These are phyloP conservation scores for Clinocottus analis DNA, from an alignment of 2,113 vertebrate species.

Conservation along the genomic window DNA sequence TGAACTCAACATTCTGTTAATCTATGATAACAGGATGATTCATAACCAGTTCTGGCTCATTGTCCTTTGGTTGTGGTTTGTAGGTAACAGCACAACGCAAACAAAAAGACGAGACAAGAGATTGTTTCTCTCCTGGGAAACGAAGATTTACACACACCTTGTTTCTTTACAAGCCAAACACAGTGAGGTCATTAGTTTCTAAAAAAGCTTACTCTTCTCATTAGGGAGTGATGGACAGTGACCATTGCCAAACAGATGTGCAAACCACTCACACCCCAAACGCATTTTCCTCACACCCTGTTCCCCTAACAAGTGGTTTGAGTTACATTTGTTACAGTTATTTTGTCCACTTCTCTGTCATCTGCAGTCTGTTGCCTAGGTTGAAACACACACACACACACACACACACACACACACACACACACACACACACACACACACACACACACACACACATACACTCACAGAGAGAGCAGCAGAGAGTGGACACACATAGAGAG, in stretches of 20 bases:
- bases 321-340: constrained; percentile 56
- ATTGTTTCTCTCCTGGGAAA: constrained; percentile 53
- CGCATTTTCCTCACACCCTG: constrained; percentile 60
- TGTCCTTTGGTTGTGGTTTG: constrained; percentile 42
- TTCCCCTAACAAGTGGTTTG: constrained; percentile 72
- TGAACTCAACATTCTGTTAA: constrained; percentile 24
- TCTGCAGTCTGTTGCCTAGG: constrained; percentile 32
- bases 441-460: constrained; percentile 22
- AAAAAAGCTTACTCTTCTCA: constrained; percentile 66
- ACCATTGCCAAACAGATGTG: constrained; percentile 75
- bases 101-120: constrained; percentile 33
- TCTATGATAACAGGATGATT: constrained; percentile 17
- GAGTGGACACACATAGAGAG: constrained; percentile 54
- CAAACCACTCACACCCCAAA: constrained; percentile 66
- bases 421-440: constrained; percentile 21
- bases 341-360: constrained; percentile 68
- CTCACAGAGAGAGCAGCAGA: constrained; percentile 19
- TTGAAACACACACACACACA: constrained; percentile 15
- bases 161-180: constrained; percentile 58
- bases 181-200: constrained; percentile 63
- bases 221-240: constrained; percentile 65
- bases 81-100: constrained; percentile 37
- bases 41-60: constrained; percentile 10
- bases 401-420: constrained; percentile 25
- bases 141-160: constrained; percentile 55